Evolutionary conservation across 2,888 invertebrate species (phyloP).

Genomic region (Nematopogon swammerdamellus): DNA sequence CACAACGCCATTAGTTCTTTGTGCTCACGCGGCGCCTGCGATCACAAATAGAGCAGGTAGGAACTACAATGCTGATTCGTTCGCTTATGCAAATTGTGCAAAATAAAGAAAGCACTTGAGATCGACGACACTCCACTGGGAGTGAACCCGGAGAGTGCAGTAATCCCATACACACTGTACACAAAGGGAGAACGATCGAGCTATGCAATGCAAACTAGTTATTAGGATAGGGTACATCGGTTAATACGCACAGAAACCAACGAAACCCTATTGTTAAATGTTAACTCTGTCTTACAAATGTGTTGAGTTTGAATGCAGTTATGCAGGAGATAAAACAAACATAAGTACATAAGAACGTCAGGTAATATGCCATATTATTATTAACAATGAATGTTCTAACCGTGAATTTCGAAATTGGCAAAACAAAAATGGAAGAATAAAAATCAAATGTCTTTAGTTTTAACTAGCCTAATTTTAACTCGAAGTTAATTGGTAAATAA

Average conservation of each 20-base stretch:
- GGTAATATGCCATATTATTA: too few relatives aligned
- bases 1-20: background rate
- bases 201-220: background rate
- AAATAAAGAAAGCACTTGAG: background rate
- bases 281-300: background rate
- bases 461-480: too few relatives aligned
- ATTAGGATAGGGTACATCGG: too few relatives aligned
- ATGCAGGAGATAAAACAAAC: too few relatives aligned
- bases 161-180: background rate
- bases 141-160: background rate
- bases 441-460: too few relatives aligned
- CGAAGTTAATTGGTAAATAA: too few relatives aligned
- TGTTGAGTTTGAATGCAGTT: too few relatives aligned
- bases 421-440: too few relatives aligned
- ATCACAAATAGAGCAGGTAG: background rate
- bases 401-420: too few relatives aligned
- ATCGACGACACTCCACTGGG: background rate
- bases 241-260: background rate
- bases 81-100: background rate
- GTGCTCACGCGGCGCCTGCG: background rate
- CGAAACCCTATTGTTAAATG: background rate
- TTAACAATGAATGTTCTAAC: too few relatives aligned
- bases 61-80: background rate
- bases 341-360: too few relatives aligned
- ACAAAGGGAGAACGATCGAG: background rate